Conservation (phyloP, 2,113 vertebrate genomes). For the Rhea americana region DNA sequence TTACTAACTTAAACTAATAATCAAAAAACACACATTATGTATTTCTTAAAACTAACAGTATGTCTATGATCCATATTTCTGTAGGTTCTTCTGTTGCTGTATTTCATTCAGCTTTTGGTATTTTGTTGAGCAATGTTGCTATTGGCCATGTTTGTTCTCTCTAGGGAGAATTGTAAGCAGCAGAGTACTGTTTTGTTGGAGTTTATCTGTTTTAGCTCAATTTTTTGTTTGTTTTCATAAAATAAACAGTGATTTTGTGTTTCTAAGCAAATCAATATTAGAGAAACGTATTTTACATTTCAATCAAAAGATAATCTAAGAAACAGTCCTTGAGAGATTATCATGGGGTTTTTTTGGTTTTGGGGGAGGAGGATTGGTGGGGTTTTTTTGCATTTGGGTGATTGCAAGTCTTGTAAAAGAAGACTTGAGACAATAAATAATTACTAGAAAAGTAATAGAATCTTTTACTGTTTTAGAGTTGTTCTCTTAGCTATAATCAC, state of each 20-base stretch:
- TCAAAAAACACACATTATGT: background rate
- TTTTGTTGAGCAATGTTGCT: background rate
- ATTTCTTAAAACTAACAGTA: background rate
- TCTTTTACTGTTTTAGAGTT: background rate
- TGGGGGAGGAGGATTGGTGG: too few species aligned
- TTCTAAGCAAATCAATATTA: background rate
- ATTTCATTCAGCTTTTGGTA: background rate
- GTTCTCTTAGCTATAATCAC: background rate
- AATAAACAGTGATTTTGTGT: background rate
- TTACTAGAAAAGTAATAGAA: background rate
- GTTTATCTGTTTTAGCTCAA: slow-evolving; percentile 7
- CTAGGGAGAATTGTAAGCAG: background rate
- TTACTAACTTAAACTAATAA: background rate
- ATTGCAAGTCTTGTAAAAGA: background rate
- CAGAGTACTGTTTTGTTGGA: slow-evolving; percentile 17
- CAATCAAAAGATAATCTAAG: background rate
- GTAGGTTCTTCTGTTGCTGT: background rate
- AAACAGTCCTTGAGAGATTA: background rate
- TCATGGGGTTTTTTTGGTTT: background rate
- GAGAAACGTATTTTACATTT: background rate
- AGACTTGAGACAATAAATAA: background rate
- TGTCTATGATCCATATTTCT: background rate
- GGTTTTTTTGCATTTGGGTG: background rate
- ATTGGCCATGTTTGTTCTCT: background rate
- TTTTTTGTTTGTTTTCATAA: background rate